Base-by-base conservation (phyloP, 64 coral and sea anemone genomes). In the Stichodactyla helianthus region DNA sequence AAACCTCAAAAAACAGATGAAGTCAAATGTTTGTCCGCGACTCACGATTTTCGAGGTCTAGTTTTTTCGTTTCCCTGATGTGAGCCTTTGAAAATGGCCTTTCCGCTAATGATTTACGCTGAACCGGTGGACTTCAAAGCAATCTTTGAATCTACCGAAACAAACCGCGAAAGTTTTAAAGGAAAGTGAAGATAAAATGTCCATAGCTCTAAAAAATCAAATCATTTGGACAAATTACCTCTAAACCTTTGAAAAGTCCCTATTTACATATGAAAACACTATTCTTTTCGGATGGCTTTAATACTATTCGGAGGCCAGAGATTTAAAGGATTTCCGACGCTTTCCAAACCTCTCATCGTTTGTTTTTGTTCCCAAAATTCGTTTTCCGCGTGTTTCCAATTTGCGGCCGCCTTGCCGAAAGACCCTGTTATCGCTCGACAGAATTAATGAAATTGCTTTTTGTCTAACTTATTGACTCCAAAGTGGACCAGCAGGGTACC, bases 91-190 rank as follows among this genome's bases (percentile, higher is more conserved):
- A 52, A 65, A 81, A 81, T n/a, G 53, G 17, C 52, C 50, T 81
- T 54, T 54, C 52, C 78, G 78, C 51, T 81, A 53, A 81, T 81
- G 78, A 52, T 81, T 79, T 22, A 52, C 53, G 52, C 50, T 54
- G 4, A 81, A 79, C 26, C 78, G 78, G 78, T 54, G 1, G 2
- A 81, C 78, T 53, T 81, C 78, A 81, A 81, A 81, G 78, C 6
- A 52, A 81, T 81, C 78, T 81, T 54, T 51, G 52, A 81, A 81
- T 81, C 78, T 52, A 54, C 78, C 78, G 78, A 74, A 74, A 74
- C 27, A 10, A 74, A 74, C 68, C 68, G 68, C 68, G 68, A 74
- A 74, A 74, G 10, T 74, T 74, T 74, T 11, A 9, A 23, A 31
- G 27, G 22, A 74, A 74, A 8, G 6, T 26, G 68, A 7, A 31